A percentile compares a stretch with the other conserved stretches of the same genome.
Conservation (phyloP, 2,888 invertebrate genomes). For the Lasioglossum malachurum region DNA sequence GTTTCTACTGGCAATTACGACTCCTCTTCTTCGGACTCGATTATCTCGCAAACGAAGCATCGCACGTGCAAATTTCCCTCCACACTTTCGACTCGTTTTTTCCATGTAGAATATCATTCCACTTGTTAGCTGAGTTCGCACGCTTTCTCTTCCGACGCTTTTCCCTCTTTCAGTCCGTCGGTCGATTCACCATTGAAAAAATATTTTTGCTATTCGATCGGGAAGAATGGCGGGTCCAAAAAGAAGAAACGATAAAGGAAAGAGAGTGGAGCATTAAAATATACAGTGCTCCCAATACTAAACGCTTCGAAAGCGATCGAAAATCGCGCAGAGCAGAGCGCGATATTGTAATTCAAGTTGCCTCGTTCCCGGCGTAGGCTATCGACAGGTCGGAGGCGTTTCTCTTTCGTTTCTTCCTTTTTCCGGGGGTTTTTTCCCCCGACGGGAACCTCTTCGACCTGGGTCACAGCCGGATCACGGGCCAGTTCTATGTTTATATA, state of each 20-base stretch:
- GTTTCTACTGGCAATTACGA: background rate
- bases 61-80: background rate
- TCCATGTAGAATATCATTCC: background rate
- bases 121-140: background rate
- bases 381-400: slow-evolving; percentile 38
- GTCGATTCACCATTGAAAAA: background rate
- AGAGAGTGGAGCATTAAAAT: background rate
- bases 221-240: background rate
- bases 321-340: background rate
- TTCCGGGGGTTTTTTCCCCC: background rate
- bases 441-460: slow-evolving; percentile 52
- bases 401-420: background rate
- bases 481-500: slow-evolving; percentile 62
- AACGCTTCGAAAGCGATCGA: background rate
- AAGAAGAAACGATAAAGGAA: background rate
- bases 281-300: background rate
- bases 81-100: background rate
- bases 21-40: background rate
- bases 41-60: background rate
- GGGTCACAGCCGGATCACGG: slow-evolving; percentile 62
- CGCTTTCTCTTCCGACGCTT: background rate
- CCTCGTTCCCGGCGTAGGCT: slow-evolving; percentile 17
- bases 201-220: background rate
- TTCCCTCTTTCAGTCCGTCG: background rate
- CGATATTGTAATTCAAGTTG: slow-evolving; percentile 21